Base-by-base conservation (phyloP, 30 jellyfish, hydroid and myxozoan species). In the Clytia hemisphaerica region DNA sequence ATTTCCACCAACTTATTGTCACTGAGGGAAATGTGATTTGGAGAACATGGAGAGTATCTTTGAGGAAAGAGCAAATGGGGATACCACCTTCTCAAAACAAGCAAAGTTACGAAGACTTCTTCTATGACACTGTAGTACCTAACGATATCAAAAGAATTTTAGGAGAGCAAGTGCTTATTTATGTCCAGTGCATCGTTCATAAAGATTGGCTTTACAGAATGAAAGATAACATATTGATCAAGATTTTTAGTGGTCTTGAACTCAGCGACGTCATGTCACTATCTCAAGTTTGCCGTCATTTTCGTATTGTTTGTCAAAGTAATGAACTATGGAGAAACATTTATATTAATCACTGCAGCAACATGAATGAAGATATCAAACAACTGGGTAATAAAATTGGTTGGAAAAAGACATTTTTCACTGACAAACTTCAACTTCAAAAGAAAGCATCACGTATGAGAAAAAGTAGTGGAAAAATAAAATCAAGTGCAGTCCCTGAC, bases 11-110 rank as follows among this genome's bases (percentile, higher is more conserved):
- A 62, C 83, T 84, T 26, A 18, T 84, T 44, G 95, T 84, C 34
- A 84, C 95, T 19, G 92, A 84, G 14, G 58, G 19, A 16, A 79
- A 64, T 34, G 95, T 84, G 25, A 35, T 84, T 46, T 84, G 92
- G 92, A 58, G 95, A 37, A 77, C 92, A 61, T 84, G 95, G 95
- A 45, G 88, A 30, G 77, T 84, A 27, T 84, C 95, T 3, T 66
- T 84, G 45, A 78, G 95, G 25, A 84, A 72, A 63, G 93, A 84
- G 55, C 93, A 84, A 40, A 51, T 76, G 53, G 58, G 55, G 42
- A 57, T 84, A 12, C 90, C 95, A 18, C 95, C 95, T n/a, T 70
- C 83, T 32, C 95, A 84, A 64, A 84, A 53, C 27, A 66, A 85
- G 31, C 57, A 75, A 12, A 37, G 69, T 58, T 85, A 58, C 54